Base-by-base conservation (phyloP, 2,797 vertebrate species). In the Paedocypris micromegethes region DNA sequence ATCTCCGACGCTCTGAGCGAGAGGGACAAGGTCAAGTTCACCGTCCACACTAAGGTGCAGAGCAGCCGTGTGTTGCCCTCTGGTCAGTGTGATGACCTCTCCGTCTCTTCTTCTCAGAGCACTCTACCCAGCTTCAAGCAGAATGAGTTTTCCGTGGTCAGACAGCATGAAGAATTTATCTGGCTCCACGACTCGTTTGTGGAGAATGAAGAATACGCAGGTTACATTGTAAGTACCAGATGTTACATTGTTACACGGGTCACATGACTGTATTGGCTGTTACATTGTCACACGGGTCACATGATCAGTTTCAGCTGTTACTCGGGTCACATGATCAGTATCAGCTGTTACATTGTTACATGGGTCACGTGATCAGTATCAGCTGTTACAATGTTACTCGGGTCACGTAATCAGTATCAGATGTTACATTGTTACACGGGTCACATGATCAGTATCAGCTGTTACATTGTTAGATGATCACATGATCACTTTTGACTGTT, bases 151-250 rank as follows among this genome's bases (percentile, higher is more conserved):
- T 98, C 96, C 3, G 96, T 98, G 83, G 96, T 98, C 44, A 89
- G 96, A 75, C 96, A 98, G 83, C 96, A 98, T 46, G 96, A 98
- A 71, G 96, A 98, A 78, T 98, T 98, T 80, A 98, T 98, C 83
- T 98, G 96, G 96, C 93, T 98, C 77, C 96, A 98, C 40, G 96
- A 98, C 88, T 97, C 96, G 42, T 98, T 98, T 9, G 91, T 98
- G 73, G 95, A 98, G 82, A 98, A 96, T 39, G 96, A 98, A 83
- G 96, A 98, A 46, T 98, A 98, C 70, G 96, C 96, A 50, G 96
- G 96, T 75, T 97, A 98, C 78, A 98, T 98, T 0, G 96, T 98
- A 86, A 94, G 94, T 92, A 77, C 43, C 5, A 2, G 1, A 4
- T 9, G 40, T 58, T 9, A 9, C 23, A 23, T 23, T 23, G 23